phyloP scores from a whole-genome alignment of 2,113 vertebrate species.

The Nematolebias whitei region DNA sequence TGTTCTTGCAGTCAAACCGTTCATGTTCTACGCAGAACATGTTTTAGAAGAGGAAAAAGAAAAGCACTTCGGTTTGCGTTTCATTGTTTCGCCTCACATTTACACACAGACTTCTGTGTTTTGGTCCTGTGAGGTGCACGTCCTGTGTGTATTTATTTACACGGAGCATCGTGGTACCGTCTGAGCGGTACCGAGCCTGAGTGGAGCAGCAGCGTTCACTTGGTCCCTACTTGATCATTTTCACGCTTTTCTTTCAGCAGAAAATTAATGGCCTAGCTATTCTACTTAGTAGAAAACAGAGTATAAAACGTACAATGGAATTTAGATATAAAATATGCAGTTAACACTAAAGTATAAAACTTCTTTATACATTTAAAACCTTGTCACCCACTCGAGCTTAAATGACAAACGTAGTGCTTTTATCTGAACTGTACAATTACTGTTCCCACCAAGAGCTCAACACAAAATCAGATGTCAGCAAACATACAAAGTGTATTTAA shows the following conservation, averaged over 20 bases:
- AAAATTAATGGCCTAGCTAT: constrained; percentile 75
- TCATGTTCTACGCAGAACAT: constrained; percentile 27
- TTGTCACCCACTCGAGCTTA: constrained; percentile 75
- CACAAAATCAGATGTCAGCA: constrained; percentile 63
- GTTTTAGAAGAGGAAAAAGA: constrained; percentile 20
- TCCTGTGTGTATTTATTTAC: constrained; percentile 30
- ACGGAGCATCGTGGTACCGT: constrained; percentile 30
- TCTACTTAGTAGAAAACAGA: constrained; percentile 88
- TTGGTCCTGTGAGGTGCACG: constrained; percentile 2
- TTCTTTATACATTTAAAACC: constrained; percentile 86
- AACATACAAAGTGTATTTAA: constrained; percentile 66
- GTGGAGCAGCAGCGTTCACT: constrained; percentile 49
- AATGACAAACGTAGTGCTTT: constrained; percentile 82
- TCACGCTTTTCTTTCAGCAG: constrained; percentile 58
- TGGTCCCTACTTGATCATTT: constrained; percentile 35
- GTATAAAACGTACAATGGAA: constrained; percentile 76
- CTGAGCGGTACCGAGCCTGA: constrained; percentile 14
- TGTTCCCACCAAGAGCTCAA: constrained; percentile 62
- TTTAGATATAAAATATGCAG: constrained; percentile 75
- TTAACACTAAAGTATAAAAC: constrained; percentile 86
- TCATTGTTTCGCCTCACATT: constrained; percentile 35
- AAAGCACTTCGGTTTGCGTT: too few species aligned
- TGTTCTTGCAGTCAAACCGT: constrained; percentile 40
- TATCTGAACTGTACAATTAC: constrained; percentile 78
- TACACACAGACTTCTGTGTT: constrained; percentile 17